phyloP scores from a whole-genome alignment of 2,888 invertebrate species.

The Papilio protenor region DNA sequence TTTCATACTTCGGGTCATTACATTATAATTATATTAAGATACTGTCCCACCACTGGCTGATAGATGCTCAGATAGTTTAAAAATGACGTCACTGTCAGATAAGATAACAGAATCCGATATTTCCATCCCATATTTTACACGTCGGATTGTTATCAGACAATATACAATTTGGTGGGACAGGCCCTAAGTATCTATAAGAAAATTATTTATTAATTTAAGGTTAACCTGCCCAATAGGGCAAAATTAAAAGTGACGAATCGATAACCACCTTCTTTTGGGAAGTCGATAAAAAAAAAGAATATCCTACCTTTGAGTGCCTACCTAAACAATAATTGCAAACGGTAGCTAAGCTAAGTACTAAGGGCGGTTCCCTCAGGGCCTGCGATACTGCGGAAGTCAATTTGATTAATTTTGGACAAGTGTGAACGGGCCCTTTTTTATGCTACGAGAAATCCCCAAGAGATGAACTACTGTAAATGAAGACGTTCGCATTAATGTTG shows the following conservation, averaged over 20 bases:
- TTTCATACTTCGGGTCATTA: not conserved
- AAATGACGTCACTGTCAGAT: too few species aligned
- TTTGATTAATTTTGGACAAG: slow-evolving; percentile 10
- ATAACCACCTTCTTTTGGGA: not conserved
- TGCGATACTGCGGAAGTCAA: not conserved
- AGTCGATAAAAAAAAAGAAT: not conserved
- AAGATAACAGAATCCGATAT: too few species aligned
- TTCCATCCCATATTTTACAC: too few species aligned
- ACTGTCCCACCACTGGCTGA: too few species aligned
- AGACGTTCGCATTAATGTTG: not conserved
- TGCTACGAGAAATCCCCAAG: not conserved
- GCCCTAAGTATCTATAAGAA: too few species aligned
- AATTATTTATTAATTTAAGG: too few species aligned
- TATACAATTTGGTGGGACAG: too few species aligned
- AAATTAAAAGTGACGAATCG: not conserved
- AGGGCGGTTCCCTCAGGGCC: not conserved
- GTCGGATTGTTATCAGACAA: too few species aligned
- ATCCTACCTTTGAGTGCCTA: not conserved
- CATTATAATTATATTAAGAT: too few species aligned
- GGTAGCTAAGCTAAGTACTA: not conserved
- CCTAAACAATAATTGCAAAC: not conserved
- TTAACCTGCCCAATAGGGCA: too few species aligned
- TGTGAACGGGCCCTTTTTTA: slow-evolving; percentile 4
- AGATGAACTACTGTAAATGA: not conserved
- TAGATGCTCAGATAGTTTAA: too few species aligned